phyloP scores from a whole-genome alignment of 2,113 vertebrate genomes.

The Microcebus ravelobensis region DNA sequence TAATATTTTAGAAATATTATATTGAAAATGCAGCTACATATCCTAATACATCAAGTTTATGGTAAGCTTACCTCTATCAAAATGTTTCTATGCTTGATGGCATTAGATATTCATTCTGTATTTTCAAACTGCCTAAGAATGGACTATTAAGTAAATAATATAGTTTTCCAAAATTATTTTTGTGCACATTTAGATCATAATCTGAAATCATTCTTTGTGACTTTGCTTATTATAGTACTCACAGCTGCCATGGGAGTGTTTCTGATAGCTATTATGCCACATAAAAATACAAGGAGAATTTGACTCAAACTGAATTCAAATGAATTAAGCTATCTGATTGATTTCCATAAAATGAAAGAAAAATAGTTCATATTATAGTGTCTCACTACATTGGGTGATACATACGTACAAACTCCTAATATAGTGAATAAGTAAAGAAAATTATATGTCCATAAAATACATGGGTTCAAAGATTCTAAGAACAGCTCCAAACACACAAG shows the following conservation, averaged over 20 bases:
- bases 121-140: slow-evolving; percentile 54
- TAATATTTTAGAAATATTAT: slow-evolving; percentile 57
- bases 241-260: background rate
- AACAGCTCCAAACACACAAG: background rate
- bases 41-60: slow-evolving; percentile 59
- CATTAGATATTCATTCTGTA: slow-evolving; percentile 12
- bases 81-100: slow-evolving; percentile 44
- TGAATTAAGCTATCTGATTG: slow-evolving; percentile 24
- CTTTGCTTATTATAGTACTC: slow-evolving; percentile 26
- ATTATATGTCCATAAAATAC: background rate
- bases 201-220: slow-evolving; percentile 55
- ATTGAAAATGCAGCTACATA: slow-evolving; percentile 16
- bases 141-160: slow-evolving; percentile 69
- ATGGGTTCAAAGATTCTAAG: background rate
- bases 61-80: slow-evolving; percentile 35
- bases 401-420: background rate
- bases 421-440: background rate
- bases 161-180: slow-evolving; percentile 52
- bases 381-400: background rate
- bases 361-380: background rate
- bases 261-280: background rate
- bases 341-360: background rate
- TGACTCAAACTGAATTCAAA: slow-evolving; percentile 1
- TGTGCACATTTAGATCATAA: slow-evolving; percentile 45
- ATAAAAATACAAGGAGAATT: slow-evolving; percentile 54